Percentiles rank a stretch among this genome's conserved stretches.
Conservation (phyloP, 2,113 vertebrate species). For the Osmerus mordax region DNA sequence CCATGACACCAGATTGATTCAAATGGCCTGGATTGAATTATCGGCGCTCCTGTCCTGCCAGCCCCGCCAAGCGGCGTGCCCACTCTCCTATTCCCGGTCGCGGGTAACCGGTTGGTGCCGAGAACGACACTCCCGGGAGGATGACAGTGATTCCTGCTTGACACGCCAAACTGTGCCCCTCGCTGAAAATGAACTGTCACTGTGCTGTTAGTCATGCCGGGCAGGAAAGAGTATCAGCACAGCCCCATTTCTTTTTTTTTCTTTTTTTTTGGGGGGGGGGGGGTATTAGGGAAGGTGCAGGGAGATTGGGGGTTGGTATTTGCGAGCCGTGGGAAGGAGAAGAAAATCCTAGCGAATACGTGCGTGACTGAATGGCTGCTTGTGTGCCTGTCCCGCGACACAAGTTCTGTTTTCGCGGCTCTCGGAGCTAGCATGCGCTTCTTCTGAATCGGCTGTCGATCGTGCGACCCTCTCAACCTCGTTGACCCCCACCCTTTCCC, state of each 20-base stretch:
- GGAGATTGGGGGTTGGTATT: not conserved
- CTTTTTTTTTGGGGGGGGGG: too few relatives aligned
- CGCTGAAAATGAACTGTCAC: too few relatives aligned
- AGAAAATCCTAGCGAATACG: not conserved
- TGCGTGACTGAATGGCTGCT: not conserved
- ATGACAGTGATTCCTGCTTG: not conserved
- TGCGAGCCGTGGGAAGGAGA: not conserved
- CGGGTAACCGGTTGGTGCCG: not conserved
- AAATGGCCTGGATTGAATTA: not conserved
- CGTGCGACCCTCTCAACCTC: too few relatives aligned
- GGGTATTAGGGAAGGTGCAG: too few relatives aligned
- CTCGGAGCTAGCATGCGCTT: too few relatives aligned
- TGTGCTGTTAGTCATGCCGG: not conserved
- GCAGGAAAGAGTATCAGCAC: not conserved
- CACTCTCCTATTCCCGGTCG: not conserved
- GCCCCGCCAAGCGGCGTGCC: not conserved
- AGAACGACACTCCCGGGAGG: not conserved
- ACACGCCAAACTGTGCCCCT: too few relatives aligned
- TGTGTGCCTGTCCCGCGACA: not conserved
- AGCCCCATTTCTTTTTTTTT: too few relatives aligned
- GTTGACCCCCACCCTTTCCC: too few relatives aligned
- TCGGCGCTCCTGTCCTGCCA: not conserved
- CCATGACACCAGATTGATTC: conserved; percentile 9
- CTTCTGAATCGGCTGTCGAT: too few relatives aligned
- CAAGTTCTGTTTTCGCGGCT: too few relatives aligned